Base-by-base conservation (phyloP, 2,113 vertebrate species). In the Chaetodon trifascialis region DNA sequence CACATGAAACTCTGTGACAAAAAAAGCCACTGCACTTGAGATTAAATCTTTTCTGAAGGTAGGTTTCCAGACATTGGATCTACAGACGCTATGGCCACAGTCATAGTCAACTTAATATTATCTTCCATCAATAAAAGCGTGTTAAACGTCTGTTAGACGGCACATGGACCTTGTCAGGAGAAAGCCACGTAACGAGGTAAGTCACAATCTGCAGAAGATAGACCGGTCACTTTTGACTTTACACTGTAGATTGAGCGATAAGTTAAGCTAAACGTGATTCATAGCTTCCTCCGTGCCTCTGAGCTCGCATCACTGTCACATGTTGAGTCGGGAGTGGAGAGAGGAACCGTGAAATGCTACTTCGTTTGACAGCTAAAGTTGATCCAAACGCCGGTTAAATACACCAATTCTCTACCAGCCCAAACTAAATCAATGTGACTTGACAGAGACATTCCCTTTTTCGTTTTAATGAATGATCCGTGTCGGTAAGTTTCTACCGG, bases 221-320 rank as follows among this genome's bases (percentile, higher is more conserved):
- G 7, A 7, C 5, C 7, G 40, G 51, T n/a, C 19, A 46, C 21
- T 15, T 66, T 54, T 19, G 55, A 58, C 55, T 64, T n/a, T 52
- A 12, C 0, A 2, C 23, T 16, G n/a, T 21, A 30, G 14, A 49
- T 74, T 19, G 16, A 7, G 34, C 7, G 23, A 40, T 30, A 9
- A 6, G 12, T 76, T 38, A 15, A 72, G 25, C 30, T 21, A 15
- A 67, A 66, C 4, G 71, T 80, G 86, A 91, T 73, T 77, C 67
- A 86, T 47, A 59, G 80, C 60, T 67, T 89, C 56, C 83, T 82
- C 74, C 60, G 11, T 52, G 73, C 21, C 30, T 85, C 59, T 78
- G 40, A n/a, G 73, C 79, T 81, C 52, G 2, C 72, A 88, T 80
- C 82, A 72, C 44, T 17, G 86, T 90, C 87, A 86, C 84, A 86